Conservation (phyloP, 2,113 vertebrate species). For the Pollimyrus isidori region DNA sequence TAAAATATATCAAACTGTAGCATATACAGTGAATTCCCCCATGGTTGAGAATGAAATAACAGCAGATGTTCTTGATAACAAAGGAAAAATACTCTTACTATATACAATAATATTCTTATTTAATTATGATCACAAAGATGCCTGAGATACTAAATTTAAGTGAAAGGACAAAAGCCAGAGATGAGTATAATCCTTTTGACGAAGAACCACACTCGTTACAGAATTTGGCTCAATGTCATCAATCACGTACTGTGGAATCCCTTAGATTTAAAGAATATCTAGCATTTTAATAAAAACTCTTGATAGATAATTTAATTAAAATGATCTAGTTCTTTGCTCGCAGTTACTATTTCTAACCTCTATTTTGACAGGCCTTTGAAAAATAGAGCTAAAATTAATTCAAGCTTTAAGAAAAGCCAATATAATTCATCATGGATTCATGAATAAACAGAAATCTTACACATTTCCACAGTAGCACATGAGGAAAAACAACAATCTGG, state of each 20-base stretch:
- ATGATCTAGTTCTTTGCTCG: neutral
- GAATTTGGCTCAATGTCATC: neutral
- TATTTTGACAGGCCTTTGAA: neutral
- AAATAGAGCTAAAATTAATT: neutral
- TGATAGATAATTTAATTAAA: neutral
- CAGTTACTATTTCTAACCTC: neutral
- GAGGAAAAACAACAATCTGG: neutral
- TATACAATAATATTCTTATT: neutral
- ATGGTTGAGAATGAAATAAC: neutral
- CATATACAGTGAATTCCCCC: neutral
- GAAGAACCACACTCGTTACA: neutral
- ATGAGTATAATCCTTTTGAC: neutral
- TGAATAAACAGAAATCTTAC: neutral
- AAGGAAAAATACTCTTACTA: neutral
- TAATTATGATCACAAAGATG: neutral
- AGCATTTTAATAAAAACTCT: neutral
- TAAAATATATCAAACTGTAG: neutral
- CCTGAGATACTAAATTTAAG: neutral
- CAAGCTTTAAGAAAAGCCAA: neutral
- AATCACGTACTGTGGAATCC: neutral
- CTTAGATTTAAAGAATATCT: neutral
- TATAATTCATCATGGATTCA: neutral
- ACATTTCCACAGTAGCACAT: neutral
- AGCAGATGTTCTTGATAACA: neutral
- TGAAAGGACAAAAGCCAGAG: neutral